phyloP scores from a whole-genome alignment of 2,113 vertebrate species.

The Brienomyrus longianalis region DNA sequence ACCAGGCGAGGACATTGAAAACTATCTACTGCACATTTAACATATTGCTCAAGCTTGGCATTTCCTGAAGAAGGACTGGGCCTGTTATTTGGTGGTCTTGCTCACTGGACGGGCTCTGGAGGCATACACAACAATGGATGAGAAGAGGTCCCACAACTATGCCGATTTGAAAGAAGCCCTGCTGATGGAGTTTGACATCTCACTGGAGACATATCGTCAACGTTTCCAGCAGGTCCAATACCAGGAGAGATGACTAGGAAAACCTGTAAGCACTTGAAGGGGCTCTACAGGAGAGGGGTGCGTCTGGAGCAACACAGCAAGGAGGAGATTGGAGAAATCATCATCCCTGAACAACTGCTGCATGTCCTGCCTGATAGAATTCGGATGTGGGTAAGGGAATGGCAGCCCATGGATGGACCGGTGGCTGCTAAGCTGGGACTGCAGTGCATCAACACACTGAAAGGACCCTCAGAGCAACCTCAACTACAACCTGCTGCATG shows the following conservation, averaged over 20 bases:
- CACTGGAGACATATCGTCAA: background rate
- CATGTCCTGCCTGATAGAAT: background rate
- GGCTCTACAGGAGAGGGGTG: background rate
- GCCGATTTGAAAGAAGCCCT: background rate
- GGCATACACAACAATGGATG: background rate
- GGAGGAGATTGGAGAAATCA: background rate
- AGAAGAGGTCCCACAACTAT: background rate
- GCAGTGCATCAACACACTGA: constrained; percentile 1
- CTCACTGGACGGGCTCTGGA: too few relatives aligned
- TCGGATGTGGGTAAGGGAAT: background rate
- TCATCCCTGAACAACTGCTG: background rate
- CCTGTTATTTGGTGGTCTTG: too few relatives aligned
- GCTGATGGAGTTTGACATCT: background rate
- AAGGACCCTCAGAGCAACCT: background rate
- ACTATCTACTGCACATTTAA: background rate
- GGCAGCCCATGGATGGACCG: background rate
- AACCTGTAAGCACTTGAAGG: background rate
- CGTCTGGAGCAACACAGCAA: background rate
- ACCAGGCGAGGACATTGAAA: background rate
- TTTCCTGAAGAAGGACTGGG: background rate
- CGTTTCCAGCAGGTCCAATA: background rate
- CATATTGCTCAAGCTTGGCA: background rate
- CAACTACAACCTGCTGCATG: too few relatives aligned
- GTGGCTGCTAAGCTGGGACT: background rate
- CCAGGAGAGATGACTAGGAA: background rate